Conservation (phyloP, 2,113 vertebrate genomes). For the Octodon degus region DNA sequence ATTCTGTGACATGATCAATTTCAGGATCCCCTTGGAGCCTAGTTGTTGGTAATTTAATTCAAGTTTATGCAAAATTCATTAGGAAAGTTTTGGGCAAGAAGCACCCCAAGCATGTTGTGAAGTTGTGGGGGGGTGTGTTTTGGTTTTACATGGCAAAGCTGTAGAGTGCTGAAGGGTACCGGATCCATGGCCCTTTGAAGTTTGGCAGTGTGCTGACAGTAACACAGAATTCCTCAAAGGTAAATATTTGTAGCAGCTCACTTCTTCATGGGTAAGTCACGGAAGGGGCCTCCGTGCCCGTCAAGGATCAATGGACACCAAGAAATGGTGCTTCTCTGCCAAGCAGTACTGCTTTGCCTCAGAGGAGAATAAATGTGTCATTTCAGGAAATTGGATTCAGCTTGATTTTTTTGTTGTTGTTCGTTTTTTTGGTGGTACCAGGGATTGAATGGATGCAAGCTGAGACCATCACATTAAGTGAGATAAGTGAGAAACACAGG, state of each 20-base stretch:
- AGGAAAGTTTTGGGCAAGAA: accelerated
- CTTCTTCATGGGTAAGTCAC: not conserved
- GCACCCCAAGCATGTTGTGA: accelerated
- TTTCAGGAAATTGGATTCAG: not conserved
- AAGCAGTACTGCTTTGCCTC: not conserved
- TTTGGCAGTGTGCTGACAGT: accelerated
- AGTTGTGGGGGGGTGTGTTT: no score
- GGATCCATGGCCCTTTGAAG: accelerated
- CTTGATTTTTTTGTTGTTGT: no score
- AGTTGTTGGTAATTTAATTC: accelerated
- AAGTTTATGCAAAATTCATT: accelerated
- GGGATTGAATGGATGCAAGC: not conserved
- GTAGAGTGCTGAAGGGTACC: accelerated
- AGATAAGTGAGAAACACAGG: not conserved
- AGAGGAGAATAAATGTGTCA: not conserved
- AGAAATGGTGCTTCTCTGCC: not conserved
- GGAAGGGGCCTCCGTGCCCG: not conserved
- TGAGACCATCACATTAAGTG: no score
- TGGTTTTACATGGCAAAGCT: accelerated
- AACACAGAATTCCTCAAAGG: accelerated
- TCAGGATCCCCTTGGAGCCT: no score
- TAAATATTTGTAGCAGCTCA: not conserved
- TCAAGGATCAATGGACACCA: not conserved
- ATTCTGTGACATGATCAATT: accelerated
- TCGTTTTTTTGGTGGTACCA: no score